These are phyloP conservation scores for Crax fasciolata DNA, from an alignment of 2,797 vertebrate species.

Conservation along the genomic window DNA sequence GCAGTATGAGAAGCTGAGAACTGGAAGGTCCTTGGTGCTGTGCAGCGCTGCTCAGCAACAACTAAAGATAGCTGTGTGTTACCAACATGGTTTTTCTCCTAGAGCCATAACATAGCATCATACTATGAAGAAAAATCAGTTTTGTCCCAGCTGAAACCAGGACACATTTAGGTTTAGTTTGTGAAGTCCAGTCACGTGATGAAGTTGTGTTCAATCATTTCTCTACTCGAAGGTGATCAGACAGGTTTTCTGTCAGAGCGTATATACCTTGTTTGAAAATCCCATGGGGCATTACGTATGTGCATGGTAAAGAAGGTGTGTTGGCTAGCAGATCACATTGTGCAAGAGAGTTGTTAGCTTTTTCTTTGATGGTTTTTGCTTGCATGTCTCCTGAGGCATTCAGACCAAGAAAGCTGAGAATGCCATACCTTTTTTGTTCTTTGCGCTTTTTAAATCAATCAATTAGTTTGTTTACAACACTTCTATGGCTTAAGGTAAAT, in stretches of 20 bases:
- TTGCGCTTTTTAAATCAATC: background rate
- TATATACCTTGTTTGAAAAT: background rate
- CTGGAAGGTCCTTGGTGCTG: background rate
- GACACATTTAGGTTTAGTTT: background rate
- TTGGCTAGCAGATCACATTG: background rate
- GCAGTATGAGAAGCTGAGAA: background rate
- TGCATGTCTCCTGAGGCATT: background rate
- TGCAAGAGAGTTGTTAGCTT: background rate
- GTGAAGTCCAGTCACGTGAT: background rate
- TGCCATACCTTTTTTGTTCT: background rate
- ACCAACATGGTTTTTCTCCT: background rate
- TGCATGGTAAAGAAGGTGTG: background rate
- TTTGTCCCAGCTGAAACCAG: background rate
- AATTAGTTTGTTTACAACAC: background rate
- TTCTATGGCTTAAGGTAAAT: background rate
- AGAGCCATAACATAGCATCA: background rate
- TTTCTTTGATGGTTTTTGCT: background rate
- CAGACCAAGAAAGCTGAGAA: background rate
- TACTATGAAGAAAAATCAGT: background rate
- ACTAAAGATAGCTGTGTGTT: background rate
- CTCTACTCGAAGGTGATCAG: background rate
- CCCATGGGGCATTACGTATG: background rate
- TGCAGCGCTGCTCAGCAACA: background rate
- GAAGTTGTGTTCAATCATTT: fast-evolving
- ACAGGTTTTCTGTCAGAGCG: background rate